These are phyloP conservation scores for Mermis nigrescens DNA, from an alignment of 2,888 invertebrate species.

Conservation along the genomic window DNA sequence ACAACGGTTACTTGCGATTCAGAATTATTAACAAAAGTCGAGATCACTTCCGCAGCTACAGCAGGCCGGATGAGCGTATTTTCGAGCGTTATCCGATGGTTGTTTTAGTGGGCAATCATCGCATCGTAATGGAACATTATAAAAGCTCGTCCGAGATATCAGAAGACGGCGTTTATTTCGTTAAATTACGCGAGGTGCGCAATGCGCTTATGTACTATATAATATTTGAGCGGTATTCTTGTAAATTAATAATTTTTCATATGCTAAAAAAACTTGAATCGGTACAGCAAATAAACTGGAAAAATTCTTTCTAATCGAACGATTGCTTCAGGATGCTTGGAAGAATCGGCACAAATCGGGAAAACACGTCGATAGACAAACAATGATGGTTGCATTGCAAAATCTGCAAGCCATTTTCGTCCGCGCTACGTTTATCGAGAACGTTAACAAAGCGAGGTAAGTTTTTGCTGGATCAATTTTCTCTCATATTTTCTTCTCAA, in stretches of 20 bases:
- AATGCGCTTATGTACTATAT: background rate
- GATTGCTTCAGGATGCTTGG: constrained; percentile 44
- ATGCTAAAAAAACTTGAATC: background rate
- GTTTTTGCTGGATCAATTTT: constrained; percentile 2
- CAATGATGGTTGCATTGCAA: constrained; percentile 77
- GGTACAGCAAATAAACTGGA: constrained; percentile 4
- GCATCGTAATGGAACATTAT: constrained; percentile 55
- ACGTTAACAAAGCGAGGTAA: constrained; percentile 32
- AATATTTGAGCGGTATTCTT: background rate
- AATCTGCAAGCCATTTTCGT: constrained; percentile 60
- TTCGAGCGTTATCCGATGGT: constrained; percentile 54
- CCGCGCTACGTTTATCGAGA: constrained; percentile 48
- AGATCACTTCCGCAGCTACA: constrained; percentile 21
- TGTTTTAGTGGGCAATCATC: constrained; percentile 54
- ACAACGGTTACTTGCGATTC: constrained; percentile 69
- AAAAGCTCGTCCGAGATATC: constrained; percentile 31
- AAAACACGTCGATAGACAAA: constrained; percentile 47
- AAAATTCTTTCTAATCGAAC: background rate
- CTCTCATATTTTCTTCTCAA: background rate
- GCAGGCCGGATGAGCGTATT: constrained; percentile 30
- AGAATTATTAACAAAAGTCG: constrained; percentile 44
- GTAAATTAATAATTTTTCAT: background rate
- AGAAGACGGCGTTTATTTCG: constrained; percentile 37
- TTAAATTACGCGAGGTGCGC: constrained; percentile 22
- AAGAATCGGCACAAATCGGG: constrained; percentile 42